Evolutionary conservation across 2,113 vertebrate genomes (phyloP).

Genomic region (Tragelaphus imberbis): DNA sequence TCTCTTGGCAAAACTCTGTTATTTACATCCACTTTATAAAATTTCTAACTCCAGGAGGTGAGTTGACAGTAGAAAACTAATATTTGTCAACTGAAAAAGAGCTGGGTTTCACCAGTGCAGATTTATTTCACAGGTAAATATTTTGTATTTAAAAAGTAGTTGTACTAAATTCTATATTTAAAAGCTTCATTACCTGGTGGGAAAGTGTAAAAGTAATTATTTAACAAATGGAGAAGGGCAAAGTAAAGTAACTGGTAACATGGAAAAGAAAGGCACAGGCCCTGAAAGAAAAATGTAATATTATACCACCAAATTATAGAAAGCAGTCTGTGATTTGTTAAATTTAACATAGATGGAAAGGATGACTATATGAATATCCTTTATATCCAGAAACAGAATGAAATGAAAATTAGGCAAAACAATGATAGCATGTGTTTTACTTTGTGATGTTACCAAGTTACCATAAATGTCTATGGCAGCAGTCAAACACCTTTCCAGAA

Average conservation of each 20-base stretch:
- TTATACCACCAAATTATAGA: not conserved
- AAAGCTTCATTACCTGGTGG: not conserved
- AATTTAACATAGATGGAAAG: not conserved
- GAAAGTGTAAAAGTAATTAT: not conserved
- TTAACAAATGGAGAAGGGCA: not conserved
- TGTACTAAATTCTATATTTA: not conserved
- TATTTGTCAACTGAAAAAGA: conserved; percentile 34
- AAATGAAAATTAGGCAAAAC: not conserved
- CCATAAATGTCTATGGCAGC: not conserved
- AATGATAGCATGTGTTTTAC: not conserved
- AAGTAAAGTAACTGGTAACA: not conserved
- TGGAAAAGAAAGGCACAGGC: not conserved
- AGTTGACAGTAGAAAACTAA: not conserved
- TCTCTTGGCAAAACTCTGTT: not conserved
- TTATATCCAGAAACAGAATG: not conserved
- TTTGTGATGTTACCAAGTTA: not conserved
- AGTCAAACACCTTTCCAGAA: not conserved
- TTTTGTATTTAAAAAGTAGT: not conserved
- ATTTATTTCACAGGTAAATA: conserved; percentile 23
- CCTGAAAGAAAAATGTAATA: not conserved
- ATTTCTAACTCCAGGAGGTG: not conserved
- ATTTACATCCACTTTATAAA: not conserved
- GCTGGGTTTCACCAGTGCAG: not conserved
- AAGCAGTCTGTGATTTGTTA: not conserved
- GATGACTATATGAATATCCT: not conserved